Evolutionary conservation across 1,140 invertebrate species (phyloP).

Genomic region (Oryctes rhinoceros): DNA sequence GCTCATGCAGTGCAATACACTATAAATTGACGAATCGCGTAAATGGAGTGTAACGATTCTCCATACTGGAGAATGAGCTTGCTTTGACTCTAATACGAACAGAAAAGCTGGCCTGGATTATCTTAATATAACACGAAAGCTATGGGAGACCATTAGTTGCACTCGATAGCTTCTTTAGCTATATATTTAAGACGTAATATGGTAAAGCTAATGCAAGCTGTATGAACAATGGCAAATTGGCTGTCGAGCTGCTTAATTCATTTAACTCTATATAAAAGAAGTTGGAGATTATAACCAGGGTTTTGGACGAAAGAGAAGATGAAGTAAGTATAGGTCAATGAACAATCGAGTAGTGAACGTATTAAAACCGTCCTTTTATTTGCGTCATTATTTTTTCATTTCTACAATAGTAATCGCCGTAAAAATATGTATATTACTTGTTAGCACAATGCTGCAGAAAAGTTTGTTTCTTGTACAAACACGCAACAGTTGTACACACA

Average conservation of each 20-base stretch:
- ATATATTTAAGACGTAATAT: constrained; percentile 1
- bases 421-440: too few relatives aligned
- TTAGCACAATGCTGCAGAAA: too few relatives aligned
- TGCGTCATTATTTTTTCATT: too few relatives aligned
- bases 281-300: too few relatives aligned
- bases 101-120: not conserved
- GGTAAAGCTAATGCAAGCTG: not conserved
- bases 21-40: not conserved
- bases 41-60: not conserved
- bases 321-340: too few relatives aligned
- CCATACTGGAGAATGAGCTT: not conserved
- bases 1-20: constrained; percentile 6
- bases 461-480: too few relatives aligned
- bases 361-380: too few relatives aligned
- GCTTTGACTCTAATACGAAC: not conserved
- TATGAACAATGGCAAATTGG: not conserved
- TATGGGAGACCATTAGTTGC: not conserved
- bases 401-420: too few relatives aligned
- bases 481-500: too few relatives aligned
- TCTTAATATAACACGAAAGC: not conserved
- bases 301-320: too few relatives aligned
- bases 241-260: not conserved
- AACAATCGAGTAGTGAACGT: too few relatives aligned
- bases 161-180: not conserved
- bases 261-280: not conserved